These are phyloP conservation scores for Phocides pigmalion DNA, from an alignment of 1,140 invertebrate genomes.

Conservation along the genomic window DNA sequence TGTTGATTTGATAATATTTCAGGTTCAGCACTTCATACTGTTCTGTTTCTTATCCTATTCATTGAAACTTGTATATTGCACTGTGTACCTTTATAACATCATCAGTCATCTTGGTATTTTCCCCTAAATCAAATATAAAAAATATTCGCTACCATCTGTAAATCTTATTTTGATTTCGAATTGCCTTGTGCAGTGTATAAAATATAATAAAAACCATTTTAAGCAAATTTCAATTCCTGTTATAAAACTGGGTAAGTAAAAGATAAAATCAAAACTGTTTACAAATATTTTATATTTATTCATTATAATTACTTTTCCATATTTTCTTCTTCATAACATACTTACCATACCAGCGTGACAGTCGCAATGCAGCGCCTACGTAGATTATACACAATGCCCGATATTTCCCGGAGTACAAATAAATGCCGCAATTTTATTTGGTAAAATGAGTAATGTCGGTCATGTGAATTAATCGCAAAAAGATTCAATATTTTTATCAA, in stretches of 20 bases:
- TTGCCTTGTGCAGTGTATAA: neutral
- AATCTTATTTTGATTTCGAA: no score
- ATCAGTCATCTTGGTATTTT: no score
- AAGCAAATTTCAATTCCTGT: neutral
- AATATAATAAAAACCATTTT: conserved; percentile 2
- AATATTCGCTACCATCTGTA: no score
- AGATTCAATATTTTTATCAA: no score
- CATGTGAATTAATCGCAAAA: no score
- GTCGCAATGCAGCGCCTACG: conserved; percentile 4
- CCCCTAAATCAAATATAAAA: no score
- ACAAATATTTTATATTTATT: conserved; percentile 1
- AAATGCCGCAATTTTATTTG: neutral
- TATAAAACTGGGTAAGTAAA: neutral
- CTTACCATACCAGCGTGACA: neutral
- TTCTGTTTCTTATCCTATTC: no score
- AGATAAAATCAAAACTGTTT: neutral
- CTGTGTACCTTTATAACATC: no score
- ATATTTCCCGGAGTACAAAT: neutral
- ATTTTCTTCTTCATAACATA: conserved; percentile 2
- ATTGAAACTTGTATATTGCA: no score
- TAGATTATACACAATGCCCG: neutral
- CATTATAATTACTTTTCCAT: neutral
- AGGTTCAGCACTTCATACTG: no score
- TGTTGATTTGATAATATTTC: no score
- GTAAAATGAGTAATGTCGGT: neutral